phyloP scores from a whole-genome alignment of 2,113 vertebrate genomes.

The Brachirus orientalis region DNA sequence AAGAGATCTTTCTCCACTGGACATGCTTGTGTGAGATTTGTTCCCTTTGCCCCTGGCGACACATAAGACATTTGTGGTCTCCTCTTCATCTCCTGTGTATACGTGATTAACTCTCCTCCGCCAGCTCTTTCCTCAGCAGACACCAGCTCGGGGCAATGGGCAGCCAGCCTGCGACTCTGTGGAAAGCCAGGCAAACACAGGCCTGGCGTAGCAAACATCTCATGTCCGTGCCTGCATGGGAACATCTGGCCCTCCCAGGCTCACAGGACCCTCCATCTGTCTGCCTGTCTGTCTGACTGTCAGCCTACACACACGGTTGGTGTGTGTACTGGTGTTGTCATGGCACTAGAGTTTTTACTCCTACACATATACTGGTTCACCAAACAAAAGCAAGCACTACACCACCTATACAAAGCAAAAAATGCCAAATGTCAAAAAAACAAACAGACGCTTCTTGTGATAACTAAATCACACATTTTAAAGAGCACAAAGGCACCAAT shows the following conservation, averaged over 20 bases:
- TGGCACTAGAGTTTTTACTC: conserved; percentile 44
- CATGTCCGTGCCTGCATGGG: conserved; percentile 76
- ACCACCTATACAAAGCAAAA: conserved; percentile 25
- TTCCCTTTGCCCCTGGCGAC: conserved; percentile 46
- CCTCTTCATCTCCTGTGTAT: conserved; percentile 50
- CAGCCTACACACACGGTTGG: conserved; percentile 43
- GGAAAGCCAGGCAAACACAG: conserved; percentile 73
- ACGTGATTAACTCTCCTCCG: conserved; percentile 35
- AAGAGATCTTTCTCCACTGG: conserved; percentile 45
- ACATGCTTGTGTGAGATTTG: conserved; percentile 38
- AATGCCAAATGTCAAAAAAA: conserved; percentile 17
- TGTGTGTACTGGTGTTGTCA: conserved; percentile 60
- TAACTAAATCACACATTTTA: conserved; percentile 4
- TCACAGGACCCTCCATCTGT: conserved; percentile 48
- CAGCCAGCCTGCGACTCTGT: conserved; percentile 53
- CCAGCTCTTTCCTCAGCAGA: conserved; percentile 50
- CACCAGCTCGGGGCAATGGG: conserved; percentile 26
- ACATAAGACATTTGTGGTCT: conserved; percentile 55
- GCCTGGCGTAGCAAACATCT: conserved; percentile 72
- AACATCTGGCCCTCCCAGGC: conserved; percentile 72
- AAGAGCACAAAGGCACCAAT: neutral
- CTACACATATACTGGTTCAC: conserved; percentile 40
- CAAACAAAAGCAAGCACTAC: conserved; percentile 31
- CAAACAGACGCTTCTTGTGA: conserved; percentile 8
- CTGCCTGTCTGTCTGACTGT: conserved; percentile 41